These are phyloP conservation scores for Pyrrhosoma nymphula DNA, from an alignment of 2,888 invertebrate genomes.

Conservation along the genomic window DNA sequence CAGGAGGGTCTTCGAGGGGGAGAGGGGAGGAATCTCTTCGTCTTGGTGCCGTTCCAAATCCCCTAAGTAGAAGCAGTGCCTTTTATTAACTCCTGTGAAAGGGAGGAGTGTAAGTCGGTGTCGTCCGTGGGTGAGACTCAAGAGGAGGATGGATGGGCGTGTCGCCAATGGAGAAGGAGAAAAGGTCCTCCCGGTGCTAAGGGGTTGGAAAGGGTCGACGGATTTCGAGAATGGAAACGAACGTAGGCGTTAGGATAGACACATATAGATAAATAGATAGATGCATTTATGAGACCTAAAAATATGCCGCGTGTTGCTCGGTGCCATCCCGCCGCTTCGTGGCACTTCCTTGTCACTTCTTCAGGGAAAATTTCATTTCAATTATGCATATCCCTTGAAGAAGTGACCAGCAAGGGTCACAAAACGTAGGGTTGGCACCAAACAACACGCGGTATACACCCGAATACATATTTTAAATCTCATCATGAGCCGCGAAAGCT, in stretches of 20 bases:
- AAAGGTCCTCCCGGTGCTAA: background rate
- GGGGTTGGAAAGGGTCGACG: slow-evolving; percentile 28
- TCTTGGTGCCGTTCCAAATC: background rate
- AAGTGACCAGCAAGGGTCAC: too few relatives aligned
- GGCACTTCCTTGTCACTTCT: too few relatives aligned
- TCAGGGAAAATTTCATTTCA: too few relatives aligned
- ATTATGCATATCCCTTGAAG: too few relatives aligned
- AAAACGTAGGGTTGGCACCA: too few relatives aligned
- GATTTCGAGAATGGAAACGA: background rate
- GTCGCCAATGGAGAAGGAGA: background rate
- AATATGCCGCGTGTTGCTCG: too few relatives aligned
- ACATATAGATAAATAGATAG: too few relatives aligned
- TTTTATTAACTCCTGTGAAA: background rate
- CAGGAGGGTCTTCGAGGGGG: background rate
- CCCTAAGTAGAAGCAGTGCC: background rate
- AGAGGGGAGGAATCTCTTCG: background rate
- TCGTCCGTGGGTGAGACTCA: background rate
- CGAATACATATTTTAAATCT: too few relatives aligned
- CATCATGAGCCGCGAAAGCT: too few relatives aligned
- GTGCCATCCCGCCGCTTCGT: too few relatives aligned
- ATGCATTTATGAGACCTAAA: too few relatives aligned
- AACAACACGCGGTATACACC: too few relatives aligned
- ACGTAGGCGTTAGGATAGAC: background rate
- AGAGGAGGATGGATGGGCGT: background rate
- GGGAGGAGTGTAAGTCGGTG: background rate